A percentile compares a stretch with the other conserved stretches of the same genome.
Conservation (phyloP, 2,797 vertebrate species). For the Cuculus canorus region DNA sequence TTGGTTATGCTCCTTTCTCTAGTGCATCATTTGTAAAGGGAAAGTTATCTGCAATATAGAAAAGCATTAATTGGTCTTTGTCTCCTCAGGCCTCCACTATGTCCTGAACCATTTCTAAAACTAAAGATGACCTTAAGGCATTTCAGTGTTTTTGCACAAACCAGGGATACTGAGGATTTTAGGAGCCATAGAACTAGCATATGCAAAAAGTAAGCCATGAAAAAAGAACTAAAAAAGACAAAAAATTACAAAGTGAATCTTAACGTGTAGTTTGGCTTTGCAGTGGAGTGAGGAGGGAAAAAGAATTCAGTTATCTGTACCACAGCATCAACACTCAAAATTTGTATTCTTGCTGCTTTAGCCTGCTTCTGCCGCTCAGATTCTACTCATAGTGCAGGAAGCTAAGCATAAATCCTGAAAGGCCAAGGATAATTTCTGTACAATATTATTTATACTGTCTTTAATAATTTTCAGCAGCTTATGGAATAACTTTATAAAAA, state of each 20-base stretch:
- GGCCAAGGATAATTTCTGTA: not conserved
- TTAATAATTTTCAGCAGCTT: not conserved
- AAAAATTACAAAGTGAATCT: not conserved
- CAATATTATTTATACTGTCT: not conserved
- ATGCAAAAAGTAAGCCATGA: not conserved
- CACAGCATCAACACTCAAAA: not conserved
- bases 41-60: not conserved
- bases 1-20: not conserved
- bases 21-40: not conserved
- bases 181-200: not conserved
- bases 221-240: not conserved
- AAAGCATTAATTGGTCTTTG: not conserved
- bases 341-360: not conserved
- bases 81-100: not conserved
- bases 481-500: not conserved
- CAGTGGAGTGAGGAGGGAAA: fast-evolving
- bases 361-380: not conserved
- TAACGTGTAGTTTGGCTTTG: not conserved
- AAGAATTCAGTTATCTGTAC: not conserved
- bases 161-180: not conserved
- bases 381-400: not conserved
- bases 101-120: not conserved
- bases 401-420: not conserved
- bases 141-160: not conserved
- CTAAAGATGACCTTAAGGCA: not conserved